Evolutionary conservation across 2,797 vertebrate genomes (phyloP), one percentile per base, ranked within the genome.

Genomic region (Semotilus atromaculatus): DNA sequence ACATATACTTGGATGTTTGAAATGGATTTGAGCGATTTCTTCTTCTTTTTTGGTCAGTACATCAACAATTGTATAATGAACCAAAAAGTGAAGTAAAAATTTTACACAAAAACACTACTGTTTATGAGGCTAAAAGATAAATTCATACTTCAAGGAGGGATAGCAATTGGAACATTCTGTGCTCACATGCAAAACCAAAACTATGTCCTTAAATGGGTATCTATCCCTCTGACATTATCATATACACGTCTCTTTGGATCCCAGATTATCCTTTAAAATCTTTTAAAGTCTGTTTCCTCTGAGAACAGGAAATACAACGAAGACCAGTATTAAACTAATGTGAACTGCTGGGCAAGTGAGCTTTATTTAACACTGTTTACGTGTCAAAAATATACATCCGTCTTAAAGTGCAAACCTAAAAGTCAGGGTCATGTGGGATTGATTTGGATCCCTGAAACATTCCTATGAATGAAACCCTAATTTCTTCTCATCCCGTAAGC

Each of bases 261-360:
- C 40, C 70, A 48, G 51, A 48, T 71, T 68, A 53, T 74, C 66
- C 67, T 34, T 58, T 36, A 34, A 60, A 85, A 72, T 67, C 86
- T 34, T 31, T 75, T 55, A 64, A 64, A 81, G 67, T 55, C 34
- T 8, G 53, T 80, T 71, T 71, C 23, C 45, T 88, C 73, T 79
- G 66, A 86, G 85, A 86, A 76, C 82, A 86, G 79, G 79, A 86
- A 85, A 83, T 75, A 23, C 48, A 81, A 76, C 66, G 45, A 77
- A 85, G 64, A 45, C n/a, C 58, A 34, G 64, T 40, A 60, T 62
- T 78, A 80, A 86, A 80, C 29, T 68, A 73, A 70, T 72, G 53
- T 88, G 58, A 88, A 77, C 64, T 40, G 26, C 21, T 5, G 23
- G 51, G 31, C 60, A 45, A 76, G 4, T 26, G 45, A 51, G 66